Conservation (phyloP, 23 tunicate species). For the Botrylloides violaceus region DNA sequence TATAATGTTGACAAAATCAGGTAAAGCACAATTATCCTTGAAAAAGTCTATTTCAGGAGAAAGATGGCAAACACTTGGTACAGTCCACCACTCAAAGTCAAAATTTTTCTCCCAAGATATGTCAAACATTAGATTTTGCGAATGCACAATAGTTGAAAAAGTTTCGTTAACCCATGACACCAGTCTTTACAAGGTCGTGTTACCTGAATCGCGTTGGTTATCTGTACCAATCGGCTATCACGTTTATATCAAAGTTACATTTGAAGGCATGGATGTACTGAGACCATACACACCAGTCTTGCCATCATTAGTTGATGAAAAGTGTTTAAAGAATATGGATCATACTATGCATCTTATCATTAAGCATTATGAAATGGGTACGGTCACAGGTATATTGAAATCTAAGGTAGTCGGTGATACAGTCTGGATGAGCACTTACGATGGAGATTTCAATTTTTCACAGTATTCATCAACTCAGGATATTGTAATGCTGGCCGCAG, state of each 20-base stretch:
- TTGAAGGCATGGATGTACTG: slow-evolving; percentile 36
- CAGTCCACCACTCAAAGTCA: slow-evolving; percentile 6
- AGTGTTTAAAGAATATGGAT: background rate
- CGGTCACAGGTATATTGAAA: slow-evolving; percentile 34
- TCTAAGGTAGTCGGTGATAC: slow-evolving; percentile 20
- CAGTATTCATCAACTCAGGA: background rate
- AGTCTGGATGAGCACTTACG: slow-evolving; percentile 43
- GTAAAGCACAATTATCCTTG: slow-evolving; percentile 22
- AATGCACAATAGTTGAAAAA: slow-evolving; percentile 38
- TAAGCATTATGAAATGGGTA: slow-evolving; percentile 49
- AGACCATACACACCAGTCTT: slow-evolving; percentile 66
- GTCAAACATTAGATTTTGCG: background rate
- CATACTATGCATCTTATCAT: slow-evolving; percentile 24
- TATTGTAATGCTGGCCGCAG: slow-evolving; percentile 51
- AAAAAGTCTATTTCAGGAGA: background rate
- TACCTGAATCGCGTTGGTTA: slow-evolving; percentile 40
- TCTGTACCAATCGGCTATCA: slow-evolving; percentile 54
- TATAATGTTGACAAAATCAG: background rate
- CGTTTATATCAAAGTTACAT: slow-evolving; percentile 46
- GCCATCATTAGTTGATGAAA: background rate
- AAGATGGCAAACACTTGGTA: slow-evolving; percentile 27
- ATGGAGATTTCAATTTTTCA: slow-evolving; percentile 35
- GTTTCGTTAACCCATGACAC: slow-evolving; percentile 58
- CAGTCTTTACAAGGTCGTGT: slow-evolving; percentile 26
- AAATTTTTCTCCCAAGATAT: background rate